phyloP scores from a whole-genome alignment of 2,888 invertebrate species.

The Monoplex corrugatus region DNA sequence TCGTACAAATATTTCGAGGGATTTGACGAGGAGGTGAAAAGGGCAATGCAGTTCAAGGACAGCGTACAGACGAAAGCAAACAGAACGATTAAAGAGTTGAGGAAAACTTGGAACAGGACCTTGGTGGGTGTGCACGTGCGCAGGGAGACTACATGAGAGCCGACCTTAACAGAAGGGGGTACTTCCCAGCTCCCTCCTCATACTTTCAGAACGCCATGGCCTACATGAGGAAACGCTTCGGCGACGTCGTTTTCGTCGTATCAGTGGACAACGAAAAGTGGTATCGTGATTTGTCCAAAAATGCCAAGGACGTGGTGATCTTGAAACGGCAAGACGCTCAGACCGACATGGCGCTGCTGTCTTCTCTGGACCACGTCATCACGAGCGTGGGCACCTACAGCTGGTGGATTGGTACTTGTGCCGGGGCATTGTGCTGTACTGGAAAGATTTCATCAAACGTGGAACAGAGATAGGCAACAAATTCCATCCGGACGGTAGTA shows the following conservation, averaged over 20 bases:
- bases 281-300: constrained; percentile 54
- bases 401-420: constrained; percentile 68
- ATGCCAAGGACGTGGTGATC: background rate
- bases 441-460: constrained; percentile 50
- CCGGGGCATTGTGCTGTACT: constrained; percentile 62
- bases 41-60: background rate
- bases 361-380: constrained; percentile 66
- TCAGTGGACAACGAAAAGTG: constrained; percentile 62
- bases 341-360: constrained; percentile 64
- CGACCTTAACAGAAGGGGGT: constrained; percentile 37
- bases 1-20: constrained; percentile 4
- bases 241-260: constrained; percentile 59
- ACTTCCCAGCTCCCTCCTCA: constrained; percentile 57
- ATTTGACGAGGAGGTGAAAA: background rate
- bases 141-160: background rate
- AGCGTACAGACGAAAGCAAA: background rate
- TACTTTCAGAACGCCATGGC: constrained; percentile 60
- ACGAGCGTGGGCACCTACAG: constrained; percentile 67
- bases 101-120: background rate
- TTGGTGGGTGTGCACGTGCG: background rate
- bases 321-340: constrained; percentile 50
- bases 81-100: background rate
- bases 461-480: background rate
- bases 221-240: constrained; percentile 56
- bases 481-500: background rate